Conservation (phyloP, 2,113 vertebrate species). For the Glareola pratincola region DNA sequence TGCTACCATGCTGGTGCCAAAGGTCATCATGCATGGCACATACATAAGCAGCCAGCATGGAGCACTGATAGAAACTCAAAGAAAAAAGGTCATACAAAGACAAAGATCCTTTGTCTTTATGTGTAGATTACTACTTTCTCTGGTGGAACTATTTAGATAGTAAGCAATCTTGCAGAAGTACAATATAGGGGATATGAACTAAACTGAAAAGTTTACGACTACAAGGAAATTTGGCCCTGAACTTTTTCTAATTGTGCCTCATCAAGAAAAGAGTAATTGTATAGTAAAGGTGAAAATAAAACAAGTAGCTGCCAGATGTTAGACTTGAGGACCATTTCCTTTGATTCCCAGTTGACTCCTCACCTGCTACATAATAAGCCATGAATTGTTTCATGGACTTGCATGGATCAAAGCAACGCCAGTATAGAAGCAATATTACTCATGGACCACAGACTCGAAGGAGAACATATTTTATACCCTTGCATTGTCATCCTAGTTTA, state of each 20-base stretch:
- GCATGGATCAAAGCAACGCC: slow-evolving; percentile 68
- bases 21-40: not conserved
- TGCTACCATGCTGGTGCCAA: not conserved
- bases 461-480: slow-evolving; percentile 61
- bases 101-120: not conserved
- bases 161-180: not conserved
- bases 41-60: not conserved
- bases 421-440: slow-evolving; percentile 74
- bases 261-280: not conserved
- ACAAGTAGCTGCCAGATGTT: not conserved
- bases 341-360: slow-evolving; percentile 1
- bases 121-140: not conserved
- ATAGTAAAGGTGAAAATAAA: not conserved
- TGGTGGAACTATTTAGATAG: not conserved
- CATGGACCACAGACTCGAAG: slow-evolving; percentile 53
- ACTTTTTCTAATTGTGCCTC: not conserved
- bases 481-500: slow-evolving; percentile 64
- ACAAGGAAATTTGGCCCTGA: not conserved
- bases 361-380: slow-evolving; percentile 54
- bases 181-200: not conserved
- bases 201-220: not conserved
- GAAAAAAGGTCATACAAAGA: not conserved
- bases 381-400: slow-evolving; percentile 64
- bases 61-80: not conserved
- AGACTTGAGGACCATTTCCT: not conserved